Conservation (phyloP, 92 coral and sea anemone species). For the Epizoanthus fatuus region DNA sequence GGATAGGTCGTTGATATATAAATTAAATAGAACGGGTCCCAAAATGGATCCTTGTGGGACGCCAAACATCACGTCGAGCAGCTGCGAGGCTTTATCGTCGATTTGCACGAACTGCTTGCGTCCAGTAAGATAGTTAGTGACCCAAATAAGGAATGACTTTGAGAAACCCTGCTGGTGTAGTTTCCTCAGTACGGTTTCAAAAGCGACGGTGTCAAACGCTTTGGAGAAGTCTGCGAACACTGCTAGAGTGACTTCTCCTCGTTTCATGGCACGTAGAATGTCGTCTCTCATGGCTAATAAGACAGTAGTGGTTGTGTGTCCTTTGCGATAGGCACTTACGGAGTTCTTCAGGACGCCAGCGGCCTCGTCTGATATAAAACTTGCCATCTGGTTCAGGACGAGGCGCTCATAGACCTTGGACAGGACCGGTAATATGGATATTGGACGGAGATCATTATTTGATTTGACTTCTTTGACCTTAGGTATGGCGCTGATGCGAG, state of each 20-base stretch:
- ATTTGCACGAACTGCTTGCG: constrained; percentile 40
- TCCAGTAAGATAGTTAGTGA: constrained; percentile 34
- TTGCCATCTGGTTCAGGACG: constrained; percentile 27
- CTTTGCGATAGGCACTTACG: constrained; percentile 24
- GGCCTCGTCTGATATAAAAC: background rate
- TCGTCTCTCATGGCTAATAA: constrained; percentile 39
- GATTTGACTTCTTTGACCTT: background rate
- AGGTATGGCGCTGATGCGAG: constrained; percentile 19
- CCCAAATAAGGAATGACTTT: background rate
- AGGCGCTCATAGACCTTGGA: background rate
- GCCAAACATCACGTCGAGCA: background rate
- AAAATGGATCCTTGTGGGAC: too few species aligned
- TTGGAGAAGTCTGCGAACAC: constrained; percentile 35
- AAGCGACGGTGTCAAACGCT: constrained; percentile 41
- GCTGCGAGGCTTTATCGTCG: constrained; percentile 38
- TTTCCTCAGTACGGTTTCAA: constrained; percentile 14
- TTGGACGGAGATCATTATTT: constrained; percentile 10
- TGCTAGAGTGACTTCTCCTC: constrained; percentile 43
- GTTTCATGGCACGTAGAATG: constrained; percentile 28
- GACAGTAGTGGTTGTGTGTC: constrained; percentile 26
- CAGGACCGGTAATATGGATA: constrained; percentile 31
- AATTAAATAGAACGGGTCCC: too few species aligned
- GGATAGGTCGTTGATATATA: too few species aligned
- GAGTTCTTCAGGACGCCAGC: background rate
- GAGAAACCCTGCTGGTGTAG: constrained; percentile 22